A percentile compares a stretch with the other conserved stretches of the same genome.
These are phyloP conservation scores for Hermetia illucens DNA, from an alignment of 1,140 invertebrate species.

Conservation along the genomic window DNA sequence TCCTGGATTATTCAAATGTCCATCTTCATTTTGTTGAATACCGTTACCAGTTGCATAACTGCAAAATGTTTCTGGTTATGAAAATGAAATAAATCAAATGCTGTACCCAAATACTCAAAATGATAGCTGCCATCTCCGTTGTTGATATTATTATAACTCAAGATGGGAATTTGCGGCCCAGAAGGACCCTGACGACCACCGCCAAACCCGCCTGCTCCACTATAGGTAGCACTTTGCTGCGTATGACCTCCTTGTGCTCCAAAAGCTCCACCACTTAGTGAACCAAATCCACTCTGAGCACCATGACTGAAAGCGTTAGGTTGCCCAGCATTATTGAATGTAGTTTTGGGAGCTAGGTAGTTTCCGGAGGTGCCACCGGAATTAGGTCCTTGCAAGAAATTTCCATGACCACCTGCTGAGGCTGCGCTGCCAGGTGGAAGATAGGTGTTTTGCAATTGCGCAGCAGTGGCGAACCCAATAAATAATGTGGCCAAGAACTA, in stretches of 20 bases:
- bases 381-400: not conserved
- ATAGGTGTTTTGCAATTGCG: constrained; percentile 9
- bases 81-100: not conserved
- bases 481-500: too few species aligned
- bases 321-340: not conserved
- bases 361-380: not conserved
- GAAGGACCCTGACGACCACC: constrained; percentile 9
- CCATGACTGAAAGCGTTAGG: constrained; percentile 17
- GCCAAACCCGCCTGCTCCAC: not conserved
- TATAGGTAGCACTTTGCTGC: not conserved
- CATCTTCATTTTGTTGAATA: constrained; percentile 38
- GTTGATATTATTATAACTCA: constrained; percentile 36
- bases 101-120: constrained; percentile 34
- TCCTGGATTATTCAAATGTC: constrained; percentile 34
- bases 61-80: constrained; percentile 11
- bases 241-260: constrained; percentile 2
- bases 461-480: constrained; percentile 2
- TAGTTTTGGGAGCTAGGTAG: not conserved
- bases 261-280: constrained; percentile 10
- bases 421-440: constrained; percentile 11
- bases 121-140: constrained; percentile 40
- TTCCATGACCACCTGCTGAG: not conserved
- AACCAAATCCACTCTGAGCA: too few species aligned
- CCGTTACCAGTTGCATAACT: constrained; percentile 44
- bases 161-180: constrained; percentile 32